These are phyloP conservation scores for Drosophila ezoana DNA, from an alignment of 2,888 invertebrate species.

Conservation along the genomic window DNA sequence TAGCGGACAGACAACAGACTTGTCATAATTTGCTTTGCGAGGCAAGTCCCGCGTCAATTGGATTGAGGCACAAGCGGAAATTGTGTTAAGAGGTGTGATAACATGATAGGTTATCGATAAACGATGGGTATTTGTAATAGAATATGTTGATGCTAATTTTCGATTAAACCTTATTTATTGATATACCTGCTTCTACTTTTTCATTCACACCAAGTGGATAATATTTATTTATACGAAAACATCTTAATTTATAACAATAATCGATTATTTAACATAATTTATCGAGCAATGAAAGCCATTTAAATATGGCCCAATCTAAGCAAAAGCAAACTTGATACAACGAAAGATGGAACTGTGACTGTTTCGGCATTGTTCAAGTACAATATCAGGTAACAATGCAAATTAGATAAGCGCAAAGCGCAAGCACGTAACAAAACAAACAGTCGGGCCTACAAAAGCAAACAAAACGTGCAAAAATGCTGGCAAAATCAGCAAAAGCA, in stretches of 20 bases:
- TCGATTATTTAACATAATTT: background rate
- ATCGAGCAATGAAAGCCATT: conserved; percentile 7
- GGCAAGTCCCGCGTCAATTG: conserved; percentile 11
- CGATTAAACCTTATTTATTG: too few species aligned
- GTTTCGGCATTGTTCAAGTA: conserved; percentile 11
- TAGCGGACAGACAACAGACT: conserved; percentile 3
- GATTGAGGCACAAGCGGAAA: background rate
- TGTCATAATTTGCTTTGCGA: conserved; percentile 8
- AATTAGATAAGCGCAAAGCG: conserved; percentile 19
- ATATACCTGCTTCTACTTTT: too few species aligned
- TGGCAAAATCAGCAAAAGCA: conserved; percentile 7
- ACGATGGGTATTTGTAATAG: background rate
- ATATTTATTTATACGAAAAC: too few species aligned
- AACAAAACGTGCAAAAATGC: conserved; percentile 50
- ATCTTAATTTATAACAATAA: too few species aligned
- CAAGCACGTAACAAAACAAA: conserved; percentile 32
- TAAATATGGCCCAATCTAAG: background rate
- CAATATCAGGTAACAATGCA: conserved; percentile 15
- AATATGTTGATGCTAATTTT: too few species aligned
- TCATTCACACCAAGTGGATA: too few species aligned
- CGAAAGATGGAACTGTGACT: background rate
- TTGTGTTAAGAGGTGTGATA: conserved; percentile 1
- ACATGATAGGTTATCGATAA: conserved; percentile 19
- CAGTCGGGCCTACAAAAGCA: conserved; percentile 35
- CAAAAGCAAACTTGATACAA: background rate